A percentile compares a stretch with the other conserved stretches of the same genome.
These are phyloP conservation scores for Drosophila truncata DNA, from an alignment of 1,140 invertebrate species.

Conservation along the genomic window DNA sequence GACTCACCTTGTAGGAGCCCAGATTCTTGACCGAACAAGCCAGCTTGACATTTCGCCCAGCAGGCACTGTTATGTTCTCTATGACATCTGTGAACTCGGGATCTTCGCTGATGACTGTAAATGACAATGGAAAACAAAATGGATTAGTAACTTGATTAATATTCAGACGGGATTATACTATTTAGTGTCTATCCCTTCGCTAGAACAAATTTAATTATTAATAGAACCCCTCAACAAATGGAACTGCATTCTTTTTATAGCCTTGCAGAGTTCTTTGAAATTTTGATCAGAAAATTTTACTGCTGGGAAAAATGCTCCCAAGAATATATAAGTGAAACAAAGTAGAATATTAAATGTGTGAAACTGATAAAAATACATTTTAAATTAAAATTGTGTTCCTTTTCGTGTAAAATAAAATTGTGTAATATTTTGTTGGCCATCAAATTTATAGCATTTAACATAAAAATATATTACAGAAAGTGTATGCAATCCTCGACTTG, in stretches of 20 bases:
- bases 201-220: slow-evolving; percentile 15
- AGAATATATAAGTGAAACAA: background rate
- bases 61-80: slow-evolving; percentile 90
- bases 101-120: slow-evolving; percentile 88
- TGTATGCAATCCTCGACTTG: background rate
- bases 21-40: slow-evolving; percentile 96
- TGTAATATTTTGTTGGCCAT: background rate
- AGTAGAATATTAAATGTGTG: background rate
- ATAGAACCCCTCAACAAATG: background rate
- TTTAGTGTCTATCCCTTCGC: background rate
- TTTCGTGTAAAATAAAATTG: background rate
- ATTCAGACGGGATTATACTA: slow-evolving; percentile 21
- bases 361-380: background rate
- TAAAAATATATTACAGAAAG: background rate
- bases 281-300: background rate
- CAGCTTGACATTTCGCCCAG: slow-evolving; percentile 94
- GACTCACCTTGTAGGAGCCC: slow-evolving; percentile 92
- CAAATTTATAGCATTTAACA: background rate
- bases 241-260: background rate
- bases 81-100: slow-evolving; percentile 90
- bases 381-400: background rate
- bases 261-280: background rate
- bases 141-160: slow-evolving; percentile 29
- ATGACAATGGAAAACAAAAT: slow-evolving; percentile 33
- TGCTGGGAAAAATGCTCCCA: background rate